phyloP scores from a whole-genome alignment of 2,113 vertebrate genomes.

The Oryctolagus cuniculus region DNA sequence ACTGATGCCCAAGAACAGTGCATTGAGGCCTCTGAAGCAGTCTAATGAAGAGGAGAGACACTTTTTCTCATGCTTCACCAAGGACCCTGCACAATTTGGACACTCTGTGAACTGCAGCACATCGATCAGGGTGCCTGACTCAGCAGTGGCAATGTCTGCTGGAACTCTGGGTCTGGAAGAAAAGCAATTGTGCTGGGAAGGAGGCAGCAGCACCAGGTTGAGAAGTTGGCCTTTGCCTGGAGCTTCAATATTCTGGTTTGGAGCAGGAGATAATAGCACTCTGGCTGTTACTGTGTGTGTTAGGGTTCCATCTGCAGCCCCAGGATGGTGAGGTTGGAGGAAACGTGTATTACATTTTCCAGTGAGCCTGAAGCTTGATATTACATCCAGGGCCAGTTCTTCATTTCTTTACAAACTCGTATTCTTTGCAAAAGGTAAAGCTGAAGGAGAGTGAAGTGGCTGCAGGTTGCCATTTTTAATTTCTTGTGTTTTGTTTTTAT shows the following conservation, averaged over 20 bases:
- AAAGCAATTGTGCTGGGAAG: neutral
- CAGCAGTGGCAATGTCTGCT: neutral
- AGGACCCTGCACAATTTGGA: neutral
- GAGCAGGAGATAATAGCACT: neutral
- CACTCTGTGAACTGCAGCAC: neutral
- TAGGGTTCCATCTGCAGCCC: neutral
- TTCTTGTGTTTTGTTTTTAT: neutral
- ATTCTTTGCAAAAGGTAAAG: neutral
- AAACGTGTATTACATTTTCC: neutral
- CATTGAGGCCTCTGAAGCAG: neutral
- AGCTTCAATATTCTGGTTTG: neutral
- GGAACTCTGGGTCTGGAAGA: neutral
- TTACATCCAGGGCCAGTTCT: neutral
- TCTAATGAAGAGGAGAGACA: neutral
- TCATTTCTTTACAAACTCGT: neutral
- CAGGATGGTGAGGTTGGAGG: neutral
- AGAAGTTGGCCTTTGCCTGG: neutral
- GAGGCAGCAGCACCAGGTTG: neutral
- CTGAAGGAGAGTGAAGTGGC: neutral
- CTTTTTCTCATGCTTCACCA: neutral
- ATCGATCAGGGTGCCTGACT: rapidly evolving
- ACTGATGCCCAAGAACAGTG: neutral
- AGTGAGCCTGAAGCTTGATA: neutral
- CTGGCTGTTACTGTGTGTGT: neutral
- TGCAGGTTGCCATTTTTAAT: neutral